These are phyloP conservation scores for Macrochelys suwanniensis DNA, from an alignment of 2,797 vertebrate species.

Conservation along the genomic window DNA sequence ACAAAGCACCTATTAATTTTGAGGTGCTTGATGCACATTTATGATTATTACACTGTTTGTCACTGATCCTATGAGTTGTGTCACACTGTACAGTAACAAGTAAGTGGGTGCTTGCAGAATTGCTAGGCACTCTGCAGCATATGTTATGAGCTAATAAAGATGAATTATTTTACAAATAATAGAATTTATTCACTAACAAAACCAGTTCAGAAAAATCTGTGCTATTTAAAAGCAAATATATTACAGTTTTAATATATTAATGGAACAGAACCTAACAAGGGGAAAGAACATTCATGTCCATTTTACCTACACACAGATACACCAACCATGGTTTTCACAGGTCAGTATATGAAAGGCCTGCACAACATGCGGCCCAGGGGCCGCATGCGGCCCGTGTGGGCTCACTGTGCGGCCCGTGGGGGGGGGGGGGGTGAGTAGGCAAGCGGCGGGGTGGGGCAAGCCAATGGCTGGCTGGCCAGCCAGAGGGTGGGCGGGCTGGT, in stretches of 20 bases:
- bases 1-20: not conserved
- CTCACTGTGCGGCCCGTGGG: too few relatives aligned
- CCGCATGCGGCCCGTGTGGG: too few relatives aligned
- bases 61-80: not conserved
- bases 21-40: not conserved
- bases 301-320: not conserved
- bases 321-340: not conserved
- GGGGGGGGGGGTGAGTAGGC: too few relatives aligned
- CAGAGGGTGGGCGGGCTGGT: too few relatives aligned
- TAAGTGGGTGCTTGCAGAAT: not conserved
- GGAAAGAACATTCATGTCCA: not conserved
- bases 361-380: too few relatives aligned
- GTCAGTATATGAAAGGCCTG: too few relatives aligned
- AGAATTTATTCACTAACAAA: not conserved
- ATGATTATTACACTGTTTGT: not conserved
- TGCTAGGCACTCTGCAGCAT: not conserved
- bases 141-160: not conserved
- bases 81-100: not conserved
- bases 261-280: not conserved
- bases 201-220: not conserved
- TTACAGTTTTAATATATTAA: not conserved
- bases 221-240: not conserved
- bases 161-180: not conserved
- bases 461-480: too few relatives aligned
- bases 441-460: too few relatives aligned